Evolutionary conservation across 2,113 vertebrate species (phyloP).

Genomic region (Parotia lawesii): DNA sequence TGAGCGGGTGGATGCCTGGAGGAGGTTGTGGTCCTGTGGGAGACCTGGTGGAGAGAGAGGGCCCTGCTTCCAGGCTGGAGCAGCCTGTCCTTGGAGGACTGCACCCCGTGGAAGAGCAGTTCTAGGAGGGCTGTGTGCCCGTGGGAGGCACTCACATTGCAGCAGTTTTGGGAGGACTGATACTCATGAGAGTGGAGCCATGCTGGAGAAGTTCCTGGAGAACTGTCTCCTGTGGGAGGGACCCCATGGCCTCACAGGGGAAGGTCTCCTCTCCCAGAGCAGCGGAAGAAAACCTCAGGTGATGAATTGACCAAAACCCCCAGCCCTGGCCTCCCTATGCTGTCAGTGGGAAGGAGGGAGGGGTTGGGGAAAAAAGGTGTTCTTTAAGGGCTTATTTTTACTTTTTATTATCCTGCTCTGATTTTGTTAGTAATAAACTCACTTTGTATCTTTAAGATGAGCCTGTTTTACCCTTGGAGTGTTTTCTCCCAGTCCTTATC

Average conservation of each 20-base stretch:
- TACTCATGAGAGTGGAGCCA: rapidly evolving
- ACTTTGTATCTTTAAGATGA: background rate
- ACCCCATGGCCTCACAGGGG: rapidly evolving
- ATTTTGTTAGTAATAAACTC: background rate
- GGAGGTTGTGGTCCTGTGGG: background rate
- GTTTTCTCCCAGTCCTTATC: background rate
- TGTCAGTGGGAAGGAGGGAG: rapidly evolving
- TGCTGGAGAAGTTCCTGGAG: rapidly evolving
- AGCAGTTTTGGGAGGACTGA: rapidly evolving
- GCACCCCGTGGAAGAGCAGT: rapidly evolving
- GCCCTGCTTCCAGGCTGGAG: background rate
- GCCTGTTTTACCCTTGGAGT: background rate
- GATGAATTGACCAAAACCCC: background rate
- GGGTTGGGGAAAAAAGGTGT: rapidly evolving
- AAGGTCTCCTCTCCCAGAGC: background rate
- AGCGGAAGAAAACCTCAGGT: rapidly evolving
- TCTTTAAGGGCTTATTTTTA: background rate
- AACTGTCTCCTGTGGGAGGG: rapidly evolving
- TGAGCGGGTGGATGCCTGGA: rapidly evolving
- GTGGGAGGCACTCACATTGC: rapidly evolving
- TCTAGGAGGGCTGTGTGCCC: background rate
- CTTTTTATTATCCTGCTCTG: background rate
- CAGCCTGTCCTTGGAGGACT: background rate
- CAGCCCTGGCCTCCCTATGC: rapidly evolving
- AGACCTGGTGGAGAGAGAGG: rapidly evolving